Conservation (phyloP, 2,888 invertebrate species). For the Dolomedes plantarius region DNA sequence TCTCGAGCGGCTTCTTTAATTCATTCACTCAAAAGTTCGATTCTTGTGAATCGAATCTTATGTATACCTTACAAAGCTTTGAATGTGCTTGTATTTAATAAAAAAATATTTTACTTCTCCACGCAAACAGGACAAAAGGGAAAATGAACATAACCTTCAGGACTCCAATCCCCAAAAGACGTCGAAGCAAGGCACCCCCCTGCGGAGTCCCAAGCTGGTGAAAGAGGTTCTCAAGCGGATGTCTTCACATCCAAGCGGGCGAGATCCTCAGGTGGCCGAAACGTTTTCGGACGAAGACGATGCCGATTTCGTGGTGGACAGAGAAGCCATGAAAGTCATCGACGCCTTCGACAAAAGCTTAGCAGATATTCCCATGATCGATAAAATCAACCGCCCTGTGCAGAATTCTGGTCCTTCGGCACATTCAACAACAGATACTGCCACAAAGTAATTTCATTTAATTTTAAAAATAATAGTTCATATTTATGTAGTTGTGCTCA, state of each 20-base stretch:
- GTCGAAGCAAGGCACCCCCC: constrained; percentile 20
- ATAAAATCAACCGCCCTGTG: background rate
- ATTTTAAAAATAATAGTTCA: too few relatives aligned
- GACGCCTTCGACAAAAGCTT: constrained; percentile 45
- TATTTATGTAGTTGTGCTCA: too few relatives aligned
- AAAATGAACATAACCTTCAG: background rate
- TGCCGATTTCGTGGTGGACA: constrained; percentile 27
- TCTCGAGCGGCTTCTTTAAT: too few relatives aligned
- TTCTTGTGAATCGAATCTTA: too few relatives aligned
- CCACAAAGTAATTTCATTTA: background rate
- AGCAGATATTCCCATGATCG: background rate
- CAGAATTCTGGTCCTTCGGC: background rate
- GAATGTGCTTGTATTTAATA: too few relatives aligned
- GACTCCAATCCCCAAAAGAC: constrained; percentile 8
- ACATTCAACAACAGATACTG: background rate
- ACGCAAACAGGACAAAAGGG: background rate
- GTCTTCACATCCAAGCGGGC: constrained; percentile 53
- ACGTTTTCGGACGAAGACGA: constrained; percentile 50
- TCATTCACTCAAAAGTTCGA: too few relatives aligned
- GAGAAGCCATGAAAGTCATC: constrained; percentile 50
- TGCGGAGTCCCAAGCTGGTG: constrained; percentile 53
- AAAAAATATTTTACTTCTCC: too few relatives aligned
- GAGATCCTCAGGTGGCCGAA: constrained; percentile 23
- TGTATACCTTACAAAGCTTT: too few relatives aligned
- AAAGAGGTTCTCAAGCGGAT: constrained; percentile 64